Conservation (phyloP, 1,140 invertebrate species). For the Lordiphosa stackelbergi region DNA sequence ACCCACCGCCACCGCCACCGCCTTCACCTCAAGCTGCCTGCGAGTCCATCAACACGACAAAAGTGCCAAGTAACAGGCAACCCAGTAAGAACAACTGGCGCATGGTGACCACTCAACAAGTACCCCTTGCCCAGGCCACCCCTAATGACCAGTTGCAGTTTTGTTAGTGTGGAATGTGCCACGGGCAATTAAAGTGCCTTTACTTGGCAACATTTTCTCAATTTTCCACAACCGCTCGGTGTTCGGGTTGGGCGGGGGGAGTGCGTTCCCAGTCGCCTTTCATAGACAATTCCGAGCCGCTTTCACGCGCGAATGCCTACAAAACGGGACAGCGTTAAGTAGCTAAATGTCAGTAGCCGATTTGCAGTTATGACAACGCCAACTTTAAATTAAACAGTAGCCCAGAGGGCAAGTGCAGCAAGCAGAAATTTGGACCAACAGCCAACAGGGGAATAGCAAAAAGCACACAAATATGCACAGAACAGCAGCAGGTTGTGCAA, state of each 20-base stretch:
- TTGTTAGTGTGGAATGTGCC: constrained; percentile 15
- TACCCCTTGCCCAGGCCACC: constrained; percentile 6
- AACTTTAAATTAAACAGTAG: constrained; percentile 50
- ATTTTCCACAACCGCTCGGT: constrained; percentile 43
- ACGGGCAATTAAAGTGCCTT: constrained; percentile 60
- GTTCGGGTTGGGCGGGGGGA: neutral
- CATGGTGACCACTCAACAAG: constrained; percentile 51
- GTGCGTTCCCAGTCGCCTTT: constrained; percentile 21
- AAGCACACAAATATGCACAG: constrained; percentile 49
- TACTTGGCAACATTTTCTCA: constrained; percentile 27
- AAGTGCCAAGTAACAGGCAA: constrained; percentile 3
- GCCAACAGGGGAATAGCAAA: constrained; percentile 32
- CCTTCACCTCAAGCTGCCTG: constrained; percentile 24
- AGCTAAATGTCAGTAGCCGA: constrained; percentile 54
- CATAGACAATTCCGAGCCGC: constrained; percentile 46
- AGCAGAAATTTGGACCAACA: constrained; percentile 28
- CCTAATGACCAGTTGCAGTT: constrained; percentile 57
- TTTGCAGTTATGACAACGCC: constrained; percentile 56
- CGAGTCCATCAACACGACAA: constrained; percentile 23
- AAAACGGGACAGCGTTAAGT: constrained; percentile 26
- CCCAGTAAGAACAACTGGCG: neutral
- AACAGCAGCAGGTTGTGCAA: constrained; percentile 23
- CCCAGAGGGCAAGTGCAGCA: constrained; percentile 3
- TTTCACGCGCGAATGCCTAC: constrained; percentile 38
- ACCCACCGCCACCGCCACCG: neutral